A percentile compares a stretch with the other conserved stretches of the same genome.
phyloP scores from a whole-genome alignment of 2,888 invertebrate genomes.

The Diadromus collaris region DNA sequence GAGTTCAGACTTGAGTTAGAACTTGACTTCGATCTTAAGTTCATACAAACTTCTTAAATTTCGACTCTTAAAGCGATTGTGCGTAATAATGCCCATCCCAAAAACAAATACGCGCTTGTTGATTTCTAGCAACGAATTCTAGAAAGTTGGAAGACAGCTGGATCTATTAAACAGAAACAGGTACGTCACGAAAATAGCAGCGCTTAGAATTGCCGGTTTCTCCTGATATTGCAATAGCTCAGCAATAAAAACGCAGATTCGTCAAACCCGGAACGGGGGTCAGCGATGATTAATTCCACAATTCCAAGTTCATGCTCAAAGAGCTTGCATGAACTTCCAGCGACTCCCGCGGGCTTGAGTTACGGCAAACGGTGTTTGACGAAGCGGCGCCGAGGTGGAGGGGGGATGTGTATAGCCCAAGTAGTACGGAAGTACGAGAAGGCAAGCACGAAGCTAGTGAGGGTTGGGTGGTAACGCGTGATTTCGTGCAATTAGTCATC shows the following conservation, averaged over 20 bases:
- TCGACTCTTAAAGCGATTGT: no score
- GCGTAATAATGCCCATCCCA: no score
- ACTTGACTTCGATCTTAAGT: no score
- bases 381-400: background rate
- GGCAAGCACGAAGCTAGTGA: constrained; percentile 9
- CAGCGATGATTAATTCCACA: constrained; percentile 1
- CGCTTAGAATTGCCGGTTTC: background rate
- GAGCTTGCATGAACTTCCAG: constrained; percentile 14
- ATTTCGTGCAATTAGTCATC: constrained; percentile 64
- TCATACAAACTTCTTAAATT: no score
- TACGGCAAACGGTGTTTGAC: constrained; percentile 34
- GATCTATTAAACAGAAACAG: background rate
- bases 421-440: constrained; percentile 11
- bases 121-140: no score
- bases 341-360: background rate
- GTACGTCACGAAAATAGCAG: background rate
- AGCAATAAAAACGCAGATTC: background rate
- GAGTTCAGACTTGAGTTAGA: no score
- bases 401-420: background rate
- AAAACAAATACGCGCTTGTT: no score
- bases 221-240: background rate
- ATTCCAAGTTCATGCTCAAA: constrained; percentile 13
- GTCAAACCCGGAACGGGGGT: background rate
- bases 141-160: no score
- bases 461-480: constrained; percentile 50